Evolutionary conservation across 1,140 invertebrate species (phyloP).

Genomic region (Yoshiicerus persimilis): DNA sequence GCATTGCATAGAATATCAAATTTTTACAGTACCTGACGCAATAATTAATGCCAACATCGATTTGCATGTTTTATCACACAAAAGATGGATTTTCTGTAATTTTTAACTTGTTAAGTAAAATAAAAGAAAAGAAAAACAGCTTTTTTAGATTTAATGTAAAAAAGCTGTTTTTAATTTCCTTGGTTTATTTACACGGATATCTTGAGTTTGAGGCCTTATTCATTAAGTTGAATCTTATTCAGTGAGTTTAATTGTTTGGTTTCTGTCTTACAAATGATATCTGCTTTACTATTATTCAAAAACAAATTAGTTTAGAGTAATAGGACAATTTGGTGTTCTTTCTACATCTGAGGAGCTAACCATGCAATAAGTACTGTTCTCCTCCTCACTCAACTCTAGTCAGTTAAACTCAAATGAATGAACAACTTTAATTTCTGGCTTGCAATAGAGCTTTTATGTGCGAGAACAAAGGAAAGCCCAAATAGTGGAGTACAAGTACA

Average conservation of each 20-base stretch:
- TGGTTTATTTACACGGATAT: too few species aligned
- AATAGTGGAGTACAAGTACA: not conserved
- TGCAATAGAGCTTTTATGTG: not conserved
- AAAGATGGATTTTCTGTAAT: too few species aligned
- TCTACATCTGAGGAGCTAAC: too few species aligned
- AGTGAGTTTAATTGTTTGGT: not conserved
- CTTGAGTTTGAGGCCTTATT: not conserved
- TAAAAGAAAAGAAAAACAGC: too few species aligned
- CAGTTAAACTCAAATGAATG: not conserved
- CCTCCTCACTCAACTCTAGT: not conserved
- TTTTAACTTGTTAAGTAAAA: too few species aligned
- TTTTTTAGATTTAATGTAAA: too few species aligned
- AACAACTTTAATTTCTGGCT: not conserved
- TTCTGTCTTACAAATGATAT: not conserved
- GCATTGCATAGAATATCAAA: too few species aligned
- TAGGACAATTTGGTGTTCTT: not conserved
- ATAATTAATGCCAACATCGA: too few species aligned
- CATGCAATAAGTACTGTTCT: not conserved
- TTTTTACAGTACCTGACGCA: too few species aligned
- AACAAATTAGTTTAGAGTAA: not conserved
- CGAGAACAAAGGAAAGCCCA: not conserved
- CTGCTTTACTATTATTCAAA: too few species aligned
- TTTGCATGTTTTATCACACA: too few species aligned
- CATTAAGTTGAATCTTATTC: not conserved
- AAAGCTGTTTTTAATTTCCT: too few species aligned